Evolutionary conservation across 1,140 invertebrate species (phyloP).

Genomic region (Acromyrmex echinatior): DNA sequence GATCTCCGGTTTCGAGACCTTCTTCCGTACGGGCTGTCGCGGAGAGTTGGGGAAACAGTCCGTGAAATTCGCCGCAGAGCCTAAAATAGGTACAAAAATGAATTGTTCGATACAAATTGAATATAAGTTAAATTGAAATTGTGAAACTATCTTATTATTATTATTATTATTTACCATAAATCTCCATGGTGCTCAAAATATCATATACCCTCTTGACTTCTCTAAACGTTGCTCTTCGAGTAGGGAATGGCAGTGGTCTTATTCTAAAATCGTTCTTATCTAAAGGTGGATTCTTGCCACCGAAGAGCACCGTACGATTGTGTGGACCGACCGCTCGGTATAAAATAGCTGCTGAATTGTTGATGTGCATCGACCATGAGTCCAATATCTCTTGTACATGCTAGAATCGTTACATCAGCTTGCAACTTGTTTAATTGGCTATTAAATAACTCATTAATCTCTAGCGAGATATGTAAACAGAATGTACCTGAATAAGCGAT

Average conservation of each 20-base stretch:
- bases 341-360: slow-evolving; percentile 91
- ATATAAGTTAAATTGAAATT: background rate
- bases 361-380: slow-evolving; percentile 90
- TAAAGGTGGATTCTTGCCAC: slow-evolving; percentile 91
- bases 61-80: slow-evolving; percentile 86
- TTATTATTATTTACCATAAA: slow-evolving; percentile 88
- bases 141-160: slow-evolving; percentile 58
- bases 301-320: slow-evolving; percentile 92
- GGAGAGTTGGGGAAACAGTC: slow-evolving; percentile 84
- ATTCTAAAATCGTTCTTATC: slow-evolving; percentile 90
- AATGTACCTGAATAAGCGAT: slow-evolving; percentile 88
- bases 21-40: slow-evolving; percentile 80
- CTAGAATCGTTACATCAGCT: slow-evolving; percentile 84
- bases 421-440: background rate
- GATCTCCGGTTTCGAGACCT: slow-evolving; percentile 72
- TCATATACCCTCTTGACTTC: slow-evolving; percentile 93
- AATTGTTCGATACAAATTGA: too few relatives aligned
- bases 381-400: slow-evolving; percentile 92
- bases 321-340: slow-evolving; percentile 92
- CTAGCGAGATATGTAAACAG: background rate
- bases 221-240: slow-evolving; percentile 92
- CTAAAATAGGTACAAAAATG: slow-evolving; percentile 79
- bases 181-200: slow-evolving; percentile 90
- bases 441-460: background rate
- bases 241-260: slow-evolving; percentile 93